Percentiles rank a stretch among this genome's conserved stretches.
Evolutionary conservation across 2,113 vertebrate genomes (phyloP).

Genomic region (Kryptolebias marmoratus): DNA sequence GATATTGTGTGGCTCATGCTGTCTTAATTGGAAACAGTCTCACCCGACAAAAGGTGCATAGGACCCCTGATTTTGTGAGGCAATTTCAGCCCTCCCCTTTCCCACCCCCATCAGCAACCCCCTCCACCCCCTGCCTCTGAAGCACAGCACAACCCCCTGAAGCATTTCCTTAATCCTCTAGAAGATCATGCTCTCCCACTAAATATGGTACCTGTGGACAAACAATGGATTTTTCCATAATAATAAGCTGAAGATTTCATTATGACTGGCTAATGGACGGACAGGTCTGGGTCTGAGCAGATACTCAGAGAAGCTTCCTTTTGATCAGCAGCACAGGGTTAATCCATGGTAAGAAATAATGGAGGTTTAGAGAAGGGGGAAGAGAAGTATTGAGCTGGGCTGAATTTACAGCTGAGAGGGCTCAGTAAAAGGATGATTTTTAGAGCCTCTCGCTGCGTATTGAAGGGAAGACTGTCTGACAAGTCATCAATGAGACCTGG

Average conservation of each 20-base stretch:
- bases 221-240: constrained; percentile 81
- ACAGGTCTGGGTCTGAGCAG: constrained; percentile 59
- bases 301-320: constrained; percentile 68
- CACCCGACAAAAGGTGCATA: constrained; percentile 74
- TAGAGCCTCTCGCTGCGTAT: constrained; percentile 81
- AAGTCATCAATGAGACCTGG: constrained; percentile 82
- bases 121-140: constrained; percentile 53
- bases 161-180: constrained; percentile 78
- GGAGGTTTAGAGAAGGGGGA: constrained; percentile 59
- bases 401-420: constrained; percentile 80
- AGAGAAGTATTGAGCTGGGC: constrained; percentile 73
- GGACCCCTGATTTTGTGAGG: constrained; percentile 71
- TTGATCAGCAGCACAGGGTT: constrained; percentile 81
- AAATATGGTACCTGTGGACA: constrained; percentile 80
- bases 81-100: constrained; percentile 68
- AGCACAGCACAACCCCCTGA: constrained; percentile 69
- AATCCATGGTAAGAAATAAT: constrained; percentile 79
- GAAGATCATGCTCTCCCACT: constrained; percentile 75
- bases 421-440: constrained; percentile 82
- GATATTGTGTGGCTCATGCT: constrained; percentile 75
- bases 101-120: constrained; percentile 51
- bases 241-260: constrained; percentile 80
- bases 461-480: constrained; percentile 84
- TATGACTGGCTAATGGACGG: constrained; percentile 75
- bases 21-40: constrained; percentile 81